Percentiles rank a stretch among this genome's conserved stretches.
These are phyloP conservation scores for Gallinago stenura DNA, from an alignment of 2,797 vertebrate species.

Conservation along the genomic window DNA sequence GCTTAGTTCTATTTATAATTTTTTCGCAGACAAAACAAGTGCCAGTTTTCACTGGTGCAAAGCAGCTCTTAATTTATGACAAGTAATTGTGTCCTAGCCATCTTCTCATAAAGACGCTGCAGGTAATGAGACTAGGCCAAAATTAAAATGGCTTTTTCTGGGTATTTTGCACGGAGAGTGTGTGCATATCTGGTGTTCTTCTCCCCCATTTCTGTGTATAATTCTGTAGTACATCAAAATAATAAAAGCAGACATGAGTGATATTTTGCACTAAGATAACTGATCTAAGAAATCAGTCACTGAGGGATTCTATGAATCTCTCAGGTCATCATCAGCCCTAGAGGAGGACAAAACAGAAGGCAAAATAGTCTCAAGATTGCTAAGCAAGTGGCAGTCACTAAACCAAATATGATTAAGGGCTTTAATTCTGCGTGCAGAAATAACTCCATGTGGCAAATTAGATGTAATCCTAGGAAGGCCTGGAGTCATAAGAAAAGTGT, in stretches of 20 bases:
- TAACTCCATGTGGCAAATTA: slow-evolving; percentile 33
- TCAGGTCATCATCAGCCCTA: slow-evolving; percentile 1
- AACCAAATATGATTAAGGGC: slow-evolving; percentile 47
- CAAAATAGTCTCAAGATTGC: not conserved
- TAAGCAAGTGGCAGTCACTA: slow-evolving; percentile 43
- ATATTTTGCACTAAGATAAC: not conserved
- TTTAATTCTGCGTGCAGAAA: slow-evolving; percentile 62
- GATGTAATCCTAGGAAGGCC: slow-evolving; percentile 13
- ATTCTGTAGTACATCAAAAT: not conserved
- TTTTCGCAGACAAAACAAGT: slow-evolving; percentile 58
- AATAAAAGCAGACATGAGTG: not conserved
- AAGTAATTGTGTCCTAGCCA: slow-evolving; percentile 24
- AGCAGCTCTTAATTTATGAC: slow-evolving; percentile 54
- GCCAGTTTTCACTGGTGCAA: slow-evolving; percentile 2
- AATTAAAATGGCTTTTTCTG: not conserved
- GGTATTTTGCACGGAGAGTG: not conserved
- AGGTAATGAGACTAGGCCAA: not conserved
- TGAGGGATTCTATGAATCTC: not conserved
- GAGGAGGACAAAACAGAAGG: not conserved
- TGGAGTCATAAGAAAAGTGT: slow-evolving; percentile 25
- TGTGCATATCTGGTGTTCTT: not conserved
- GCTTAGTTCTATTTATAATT: slow-evolving; percentile 61
- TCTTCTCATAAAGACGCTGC: slow-evolving; percentile 21
- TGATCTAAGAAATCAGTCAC: not conserved
- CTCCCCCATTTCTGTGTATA: not conserved